A percentile compares a stretch with the other conserved stretches of the same genome.
Evolutionary conservation across 2,888 invertebrate genomes (phyloP).

Genomic region (Tetragonisca angustula): DNA sequence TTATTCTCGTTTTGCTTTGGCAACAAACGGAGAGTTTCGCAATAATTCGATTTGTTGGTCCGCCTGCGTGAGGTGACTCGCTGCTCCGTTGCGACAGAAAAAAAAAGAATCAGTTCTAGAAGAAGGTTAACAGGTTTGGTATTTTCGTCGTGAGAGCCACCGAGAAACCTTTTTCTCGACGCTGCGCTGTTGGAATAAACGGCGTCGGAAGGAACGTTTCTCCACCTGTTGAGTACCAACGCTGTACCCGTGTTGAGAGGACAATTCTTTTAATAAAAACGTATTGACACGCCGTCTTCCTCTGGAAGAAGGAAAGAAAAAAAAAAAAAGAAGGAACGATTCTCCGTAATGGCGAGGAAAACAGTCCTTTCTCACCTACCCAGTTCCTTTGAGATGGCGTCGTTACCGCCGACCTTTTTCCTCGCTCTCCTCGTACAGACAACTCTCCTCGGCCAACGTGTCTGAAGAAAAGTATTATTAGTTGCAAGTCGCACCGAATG

Average conservation of each 20-base stretch:
- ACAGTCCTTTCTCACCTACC: neutral
- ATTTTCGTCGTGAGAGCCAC: neutral
- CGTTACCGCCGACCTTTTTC: too few relatives aligned
- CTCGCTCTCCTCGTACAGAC: neutral
- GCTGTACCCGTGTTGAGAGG: neutral
- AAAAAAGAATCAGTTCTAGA: neutral
- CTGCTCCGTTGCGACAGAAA: too few relatives aligned
- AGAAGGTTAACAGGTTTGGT: neutral
- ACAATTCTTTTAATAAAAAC: constrained; percentile 40
- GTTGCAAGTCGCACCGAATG: too few relatives aligned
- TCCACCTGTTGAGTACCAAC: constrained; percentile 48
- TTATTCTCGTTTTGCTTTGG: too few relatives aligned
- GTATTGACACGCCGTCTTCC: neutral
- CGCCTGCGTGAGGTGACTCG: too few relatives aligned
- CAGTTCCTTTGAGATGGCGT: neutral
- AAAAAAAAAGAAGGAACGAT: neutral
- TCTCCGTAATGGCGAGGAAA: neutral
- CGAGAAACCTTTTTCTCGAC: constrained; percentile 4
- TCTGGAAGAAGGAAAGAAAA: too few relatives aligned
- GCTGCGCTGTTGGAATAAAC: neutral
- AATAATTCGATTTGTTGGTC: too few relatives aligned
- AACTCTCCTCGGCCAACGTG: too few relatives aligned
- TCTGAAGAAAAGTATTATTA: too few relatives aligned
- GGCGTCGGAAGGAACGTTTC: constrained; percentile 12
- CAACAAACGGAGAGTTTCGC: too few relatives aligned